Percentiles rank a stretch among this genome's conserved stretches.
These are phyloP conservation scores for Vulpes vulpes DNA, from an alignment of 2,113 vertebrate species.

Conservation along the genomic window DNA sequence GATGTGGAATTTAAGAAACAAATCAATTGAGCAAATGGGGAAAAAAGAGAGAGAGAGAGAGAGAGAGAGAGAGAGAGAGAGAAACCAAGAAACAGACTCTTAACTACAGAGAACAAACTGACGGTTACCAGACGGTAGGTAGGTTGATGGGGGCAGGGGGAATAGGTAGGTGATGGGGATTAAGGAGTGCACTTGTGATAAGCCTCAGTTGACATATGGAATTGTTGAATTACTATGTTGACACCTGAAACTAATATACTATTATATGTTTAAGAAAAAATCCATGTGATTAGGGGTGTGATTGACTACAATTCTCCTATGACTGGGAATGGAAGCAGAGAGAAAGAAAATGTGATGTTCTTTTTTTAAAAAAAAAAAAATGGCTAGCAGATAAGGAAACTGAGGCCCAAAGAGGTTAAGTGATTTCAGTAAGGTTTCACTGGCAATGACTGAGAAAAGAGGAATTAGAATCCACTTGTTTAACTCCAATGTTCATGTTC, in stretches of 20 bases:
- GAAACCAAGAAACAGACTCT: not conserved
- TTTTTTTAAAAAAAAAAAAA: not conserved
- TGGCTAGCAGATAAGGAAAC: conserved; percentile 35
- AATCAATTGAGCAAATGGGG: not conserved
- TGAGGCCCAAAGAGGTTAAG: not conserved
- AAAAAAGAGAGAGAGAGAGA: too few relatives aligned
- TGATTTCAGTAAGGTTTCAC: conserved; percentile 14
- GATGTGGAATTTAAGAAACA: not conserved
- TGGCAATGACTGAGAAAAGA: not conserved
- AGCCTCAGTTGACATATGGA: not conserved
- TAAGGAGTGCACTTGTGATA: not conserved
- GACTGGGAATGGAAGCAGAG: not conserved
- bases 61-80: too few relatives aligned
- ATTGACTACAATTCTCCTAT: not conserved
- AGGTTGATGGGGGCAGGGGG: not conserved
- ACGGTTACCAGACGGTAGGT: not conserved
- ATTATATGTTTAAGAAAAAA: not conserved
- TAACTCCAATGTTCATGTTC: not conserved
- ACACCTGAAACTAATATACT: not conserved
- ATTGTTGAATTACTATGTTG: not conserved
- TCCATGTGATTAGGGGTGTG: not conserved
- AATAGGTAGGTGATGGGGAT: not conserved
- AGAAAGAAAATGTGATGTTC: not conserved
- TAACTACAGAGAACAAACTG: not conserved
- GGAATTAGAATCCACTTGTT: not conserved